A percentile compares a stretch with the other conserved stretches of the same genome.
Evolutionary conservation across 23 tunicate species (phyloP).

Genomic region (Oikopleura dioica): DNA sequence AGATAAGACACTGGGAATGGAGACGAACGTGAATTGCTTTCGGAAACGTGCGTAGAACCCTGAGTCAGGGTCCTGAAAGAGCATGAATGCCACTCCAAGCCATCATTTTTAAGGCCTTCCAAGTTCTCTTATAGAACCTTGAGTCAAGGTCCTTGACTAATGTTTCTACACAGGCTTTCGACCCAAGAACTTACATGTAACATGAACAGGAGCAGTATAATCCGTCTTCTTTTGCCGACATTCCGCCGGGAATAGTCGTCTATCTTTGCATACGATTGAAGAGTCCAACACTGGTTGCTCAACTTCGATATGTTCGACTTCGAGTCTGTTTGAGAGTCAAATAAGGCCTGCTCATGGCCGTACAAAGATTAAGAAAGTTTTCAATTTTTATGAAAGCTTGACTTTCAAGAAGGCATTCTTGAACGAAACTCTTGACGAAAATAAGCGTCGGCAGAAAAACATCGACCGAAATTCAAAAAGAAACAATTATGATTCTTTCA

Average conservation of each 20-base stretch:
- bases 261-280: conserved; percentile 18
- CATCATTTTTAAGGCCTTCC: not conserved
- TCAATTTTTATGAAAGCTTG: too few species aligned
- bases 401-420: too few species aligned
- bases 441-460: too few species aligned
- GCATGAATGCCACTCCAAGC: not conserved
- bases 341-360: too few species aligned
- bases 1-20: too few species aligned
- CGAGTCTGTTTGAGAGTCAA: conserved; percentile 20
- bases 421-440: too few species aligned
- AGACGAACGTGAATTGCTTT: not conserved
- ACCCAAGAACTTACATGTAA: conserved; percentile 23
- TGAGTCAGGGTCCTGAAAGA: not conserved
- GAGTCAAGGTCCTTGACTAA: conserved; percentile 22
- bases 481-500: too few species aligned
- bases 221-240: conserved; percentile 39
- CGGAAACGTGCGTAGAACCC: not conserved
- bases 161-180: conserved; percentile 2
- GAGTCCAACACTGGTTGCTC: conserved; percentile 42
- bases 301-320: conserved; percentile 13
- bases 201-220: conserved; percentile 24
- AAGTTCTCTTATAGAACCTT: not conserved
- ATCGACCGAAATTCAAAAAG: too few species aligned
- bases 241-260: conserved; percentile 34
- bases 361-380: too few species aligned